Percentiles rank a stretch among this genome's conserved stretches.
Conservation (phyloP, 2,797 vertebrate genomes). For the Artibeus jamaicensis region DNA sequence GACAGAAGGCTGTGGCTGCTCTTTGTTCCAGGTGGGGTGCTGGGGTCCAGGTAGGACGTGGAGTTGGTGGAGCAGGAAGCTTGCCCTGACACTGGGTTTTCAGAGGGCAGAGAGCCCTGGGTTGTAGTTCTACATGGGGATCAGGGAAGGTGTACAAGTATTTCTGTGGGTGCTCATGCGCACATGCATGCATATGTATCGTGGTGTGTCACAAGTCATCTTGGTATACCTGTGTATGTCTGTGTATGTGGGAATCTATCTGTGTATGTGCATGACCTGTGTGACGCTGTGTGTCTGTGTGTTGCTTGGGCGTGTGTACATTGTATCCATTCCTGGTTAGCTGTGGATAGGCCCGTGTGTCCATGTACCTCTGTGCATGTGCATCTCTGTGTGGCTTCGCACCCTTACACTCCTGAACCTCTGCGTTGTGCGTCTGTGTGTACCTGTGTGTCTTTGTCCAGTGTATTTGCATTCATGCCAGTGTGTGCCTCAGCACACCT, state of each 20-base stretch:
- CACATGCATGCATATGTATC: neutral
- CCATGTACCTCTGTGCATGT: neutral
- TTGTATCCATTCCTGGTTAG: neutral
- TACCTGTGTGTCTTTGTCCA: neutral
- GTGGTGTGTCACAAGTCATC: neutral
- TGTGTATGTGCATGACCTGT: neutral
- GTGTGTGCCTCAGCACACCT: neutral
- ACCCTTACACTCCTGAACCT: neutral
- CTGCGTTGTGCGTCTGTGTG: rapidly evolving
- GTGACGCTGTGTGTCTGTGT: neutral
- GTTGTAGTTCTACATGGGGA: neutral
- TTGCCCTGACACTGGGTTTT: neutral
- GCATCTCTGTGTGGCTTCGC: neutral
- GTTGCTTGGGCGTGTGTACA: neutral
- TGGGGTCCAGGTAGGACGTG: neutral
- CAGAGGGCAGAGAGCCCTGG: neutral
- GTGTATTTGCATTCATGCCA: neutral
- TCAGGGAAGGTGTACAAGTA: neutral
- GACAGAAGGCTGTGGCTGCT: neutral
- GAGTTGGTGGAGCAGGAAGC: neutral
- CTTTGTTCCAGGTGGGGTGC: neutral
- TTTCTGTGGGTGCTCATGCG: neutral
- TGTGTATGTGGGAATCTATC: neutral
- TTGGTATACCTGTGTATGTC: neutral
- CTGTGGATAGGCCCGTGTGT: neutral